phyloP scores from a whole-genome alignment of 92 coral and sea anemone genomes.

The Epizoanthus illoricatus region DNA sequence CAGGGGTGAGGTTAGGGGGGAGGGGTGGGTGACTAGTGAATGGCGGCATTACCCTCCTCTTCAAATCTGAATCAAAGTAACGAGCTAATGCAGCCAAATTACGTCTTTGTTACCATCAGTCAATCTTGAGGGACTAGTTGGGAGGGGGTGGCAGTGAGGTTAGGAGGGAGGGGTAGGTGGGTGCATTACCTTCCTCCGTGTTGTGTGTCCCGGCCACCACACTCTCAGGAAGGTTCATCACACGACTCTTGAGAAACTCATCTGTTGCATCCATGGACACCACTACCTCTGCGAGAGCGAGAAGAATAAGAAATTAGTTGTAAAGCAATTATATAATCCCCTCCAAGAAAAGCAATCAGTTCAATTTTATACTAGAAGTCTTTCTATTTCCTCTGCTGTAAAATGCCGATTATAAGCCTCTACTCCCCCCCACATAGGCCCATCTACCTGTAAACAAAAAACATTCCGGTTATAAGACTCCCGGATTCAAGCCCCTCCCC shows the following conservation, averaged over 20 bases:
- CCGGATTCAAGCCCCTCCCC: too few species aligned
- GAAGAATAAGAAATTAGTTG: background rate
- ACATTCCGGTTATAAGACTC: too few species aligned
- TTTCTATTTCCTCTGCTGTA: too few species aligned
- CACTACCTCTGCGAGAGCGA: conserved; percentile 68
- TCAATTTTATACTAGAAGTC: too few species aligned
- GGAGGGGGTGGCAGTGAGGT: too few species aligned
- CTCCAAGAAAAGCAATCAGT: too few species aligned
- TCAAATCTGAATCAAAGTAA: conserved; percentile 54
- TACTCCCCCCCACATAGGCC: too few species aligned
- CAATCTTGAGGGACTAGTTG: background rate
- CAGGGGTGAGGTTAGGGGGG: background rate
- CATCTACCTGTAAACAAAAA: too few species aligned
- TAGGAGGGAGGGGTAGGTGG: background rate
- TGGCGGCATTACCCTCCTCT: conserved; percentile 70
- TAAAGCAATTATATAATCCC: too few species aligned
- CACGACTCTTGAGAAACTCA: conserved; percentile 89
- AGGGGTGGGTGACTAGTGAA: background rate
- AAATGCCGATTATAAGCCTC: too few species aligned
- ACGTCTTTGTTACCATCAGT: background rate
- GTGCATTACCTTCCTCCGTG: conserved; percentile 85
- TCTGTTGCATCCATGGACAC: conserved; percentile 88
- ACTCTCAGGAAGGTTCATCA: conserved; percentile 97
- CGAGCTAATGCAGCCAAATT: background rate
- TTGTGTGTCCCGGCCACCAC: conserved; percentile 98